Conservation (phyloP, 2,113 vertebrate genomes). For the Eurystomus gularis region DNA sequence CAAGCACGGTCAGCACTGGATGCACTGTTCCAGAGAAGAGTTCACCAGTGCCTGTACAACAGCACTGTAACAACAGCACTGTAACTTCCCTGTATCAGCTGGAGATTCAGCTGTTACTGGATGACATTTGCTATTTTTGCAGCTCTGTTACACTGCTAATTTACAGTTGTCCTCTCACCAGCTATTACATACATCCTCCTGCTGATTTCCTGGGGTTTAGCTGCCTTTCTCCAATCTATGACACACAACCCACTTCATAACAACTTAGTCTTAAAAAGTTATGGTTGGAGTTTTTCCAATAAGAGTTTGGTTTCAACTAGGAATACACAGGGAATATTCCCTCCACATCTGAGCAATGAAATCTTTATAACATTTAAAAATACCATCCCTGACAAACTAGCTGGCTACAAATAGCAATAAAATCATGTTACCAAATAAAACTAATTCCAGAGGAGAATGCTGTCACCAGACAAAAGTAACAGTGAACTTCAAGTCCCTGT, state of each 20-base stretch:
- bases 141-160: background rate
- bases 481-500: background rate
- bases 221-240: background rate
- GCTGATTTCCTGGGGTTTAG: background rate
- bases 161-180: background rate
- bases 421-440: background rate
- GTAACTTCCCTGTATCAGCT: background rate
- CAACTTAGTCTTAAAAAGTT: background rate
- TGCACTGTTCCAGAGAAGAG: background rate
- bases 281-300: background rate
- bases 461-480: background rate
- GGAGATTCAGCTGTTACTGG: background rate
- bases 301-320: background rate
- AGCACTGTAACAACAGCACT: background rate
- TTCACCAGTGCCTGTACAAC: fast-evolving
- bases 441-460: background rate
- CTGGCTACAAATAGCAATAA: background rate
- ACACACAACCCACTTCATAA: background rate
- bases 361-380: background rate
- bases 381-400: background rate
- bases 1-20: background rate
- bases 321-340: background rate
- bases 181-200: background rate
- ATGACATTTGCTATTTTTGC: background rate
- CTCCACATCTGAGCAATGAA: background rate